Evolutionary conservation across 2,797 vertebrate genomes (phyloP).

Genomic region (Syngnathus acus): DNA sequence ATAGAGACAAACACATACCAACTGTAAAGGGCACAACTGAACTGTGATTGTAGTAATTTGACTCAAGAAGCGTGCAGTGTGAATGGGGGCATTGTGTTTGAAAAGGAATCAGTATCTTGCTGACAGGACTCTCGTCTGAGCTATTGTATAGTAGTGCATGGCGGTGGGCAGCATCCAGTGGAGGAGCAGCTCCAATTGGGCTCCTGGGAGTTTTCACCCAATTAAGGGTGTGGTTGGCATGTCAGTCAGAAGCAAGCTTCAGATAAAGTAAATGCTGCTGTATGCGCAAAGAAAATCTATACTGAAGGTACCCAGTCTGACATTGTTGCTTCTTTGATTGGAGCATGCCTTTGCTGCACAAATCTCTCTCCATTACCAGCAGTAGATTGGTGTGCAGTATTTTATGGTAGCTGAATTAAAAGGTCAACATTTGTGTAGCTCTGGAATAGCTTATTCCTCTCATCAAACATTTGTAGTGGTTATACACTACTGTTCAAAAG

Average conservation of each 20-base stretch:
- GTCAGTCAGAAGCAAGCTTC: slow-evolving; percentile 27
- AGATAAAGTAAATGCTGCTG: not conserved
- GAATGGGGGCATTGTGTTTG: slow-evolving; percentile 14
- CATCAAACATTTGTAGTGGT: not conserved
- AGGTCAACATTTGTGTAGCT: not conserved
- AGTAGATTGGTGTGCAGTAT: slow-evolving; percentile 8
- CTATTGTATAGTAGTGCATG: not conserved
- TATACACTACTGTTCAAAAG: too few species aligned
- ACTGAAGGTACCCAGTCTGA: not conserved
- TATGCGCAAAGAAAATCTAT: not conserved
- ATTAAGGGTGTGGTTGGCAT: slow-evolving; percentile 45
- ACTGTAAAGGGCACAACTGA: not conserved
- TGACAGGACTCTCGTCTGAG: slow-evolving; percentile 23
- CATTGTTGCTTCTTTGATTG: not conserved
- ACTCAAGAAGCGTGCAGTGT: not conserved
- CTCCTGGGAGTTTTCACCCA: slow-evolving; percentile 32
- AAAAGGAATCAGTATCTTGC: slow-evolving; percentile 16
- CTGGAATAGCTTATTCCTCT: not conserved
- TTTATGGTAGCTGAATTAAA: not conserved
- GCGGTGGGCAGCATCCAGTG: slow-evolving; percentile 16
- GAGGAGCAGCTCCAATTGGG: slow-evolving; percentile 35
- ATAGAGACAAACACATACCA: too few species aligned
- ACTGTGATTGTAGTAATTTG: not conserved
- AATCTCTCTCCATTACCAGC: slow-evolving; percentile 28
- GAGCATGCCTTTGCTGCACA: slow-evolving; percentile 30